Evolutionary conservation across 2,888 invertebrate species (phyloP).

Genomic region (Platypus cylindrus): DNA sequence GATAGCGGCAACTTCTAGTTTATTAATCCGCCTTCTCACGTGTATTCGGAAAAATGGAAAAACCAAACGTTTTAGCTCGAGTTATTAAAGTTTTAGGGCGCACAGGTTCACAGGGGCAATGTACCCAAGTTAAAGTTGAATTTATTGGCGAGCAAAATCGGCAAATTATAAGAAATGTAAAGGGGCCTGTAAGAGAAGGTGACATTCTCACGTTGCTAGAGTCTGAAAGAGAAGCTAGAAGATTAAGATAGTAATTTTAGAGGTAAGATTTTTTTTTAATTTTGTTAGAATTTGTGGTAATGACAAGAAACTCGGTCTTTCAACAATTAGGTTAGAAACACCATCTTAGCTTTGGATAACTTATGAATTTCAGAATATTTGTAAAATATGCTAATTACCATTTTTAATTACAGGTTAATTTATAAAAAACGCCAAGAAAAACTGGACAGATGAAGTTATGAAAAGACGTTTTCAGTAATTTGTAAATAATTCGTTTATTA

Average conservation of each 20-base stretch:
- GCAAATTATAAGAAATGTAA: constrained; percentile 97
- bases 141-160: constrained; percentile 94
- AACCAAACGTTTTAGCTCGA: constrained; percentile 76
- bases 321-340: too few relatives aligned
- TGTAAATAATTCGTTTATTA: too few relatives aligned
- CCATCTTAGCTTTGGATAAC: too few relatives aligned
- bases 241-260: constrained; percentile 66
- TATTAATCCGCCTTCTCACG: too few relatives aligned
- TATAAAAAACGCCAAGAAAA: neutral
- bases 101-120: constrained; percentile 98
- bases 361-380: too few relatives aligned
- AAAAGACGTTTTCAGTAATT: too few relatives aligned
- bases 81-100: constrained; percentile 96
- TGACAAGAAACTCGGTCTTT: too few relatives aligned
- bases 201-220: constrained; percentile 96
- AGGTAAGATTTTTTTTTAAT: too few relatives aligned
- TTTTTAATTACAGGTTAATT: neutral
- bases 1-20: too few relatives aligned
- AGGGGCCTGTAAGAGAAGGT: constrained; percentile 97
- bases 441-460: too few relatives aligned
- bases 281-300: too few relatives aligned
- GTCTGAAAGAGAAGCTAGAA: constrained; percentile 98
- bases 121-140: constrained; percentile 98
- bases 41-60: constrained; percentile 76
- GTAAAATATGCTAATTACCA: neutral